These are phyloP conservation scores for Cheilosia impressa DNA, from an alignment of 2,888 invertebrate species.

Conservation along the genomic window DNA sequence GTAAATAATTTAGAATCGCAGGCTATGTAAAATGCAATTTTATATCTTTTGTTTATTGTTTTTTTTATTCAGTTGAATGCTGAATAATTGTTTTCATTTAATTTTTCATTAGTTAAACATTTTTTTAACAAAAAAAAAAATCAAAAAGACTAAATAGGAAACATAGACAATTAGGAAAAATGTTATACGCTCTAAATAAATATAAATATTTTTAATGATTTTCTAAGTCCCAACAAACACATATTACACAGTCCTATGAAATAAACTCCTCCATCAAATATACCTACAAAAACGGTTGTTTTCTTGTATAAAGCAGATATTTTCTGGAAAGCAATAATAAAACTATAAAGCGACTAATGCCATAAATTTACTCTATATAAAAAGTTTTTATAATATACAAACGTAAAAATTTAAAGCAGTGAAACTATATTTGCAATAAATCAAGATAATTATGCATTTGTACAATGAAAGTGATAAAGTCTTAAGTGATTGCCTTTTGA, in stretches of 20 bases:
- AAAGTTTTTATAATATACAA: constrained; percentile 56
- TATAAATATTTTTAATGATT: constrained; percentile 51
- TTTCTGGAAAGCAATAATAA: background rate
- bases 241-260: constrained; percentile 24
- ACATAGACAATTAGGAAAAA: constrained; percentile 21
- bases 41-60: constrained; percentile 18
- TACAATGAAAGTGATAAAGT: too few species aligned
- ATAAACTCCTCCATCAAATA: constrained; percentile 29
- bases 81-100: constrained; percentile 28
- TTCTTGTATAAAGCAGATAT: background rate
- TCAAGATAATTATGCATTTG: too few species aligned
- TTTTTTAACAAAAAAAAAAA: constrained; percentile 31
- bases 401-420: background rate
- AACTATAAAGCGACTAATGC: constrained; percentile 49
- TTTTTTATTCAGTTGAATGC: constrained; percentile 17
- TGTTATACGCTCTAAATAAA: constrained; percentile 10
- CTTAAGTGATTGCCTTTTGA: too few species aligned
- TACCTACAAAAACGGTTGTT: constrained; percentile 11
- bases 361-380: constrained; percentile 50
- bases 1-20: constrained; percentile 33
- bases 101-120: constrained; percentile 25
- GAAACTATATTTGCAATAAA: constrained; percentile 49
- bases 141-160: constrained; percentile 42
- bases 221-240: constrained; percentile 57
- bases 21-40: constrained; percentile 71